A percentile compares a stretch with the other conserved stretches of the same genome.
Conservation (phyloP, 2,888 invertebrate genomes). For the Scaptomyza caliginosa region DNA sequence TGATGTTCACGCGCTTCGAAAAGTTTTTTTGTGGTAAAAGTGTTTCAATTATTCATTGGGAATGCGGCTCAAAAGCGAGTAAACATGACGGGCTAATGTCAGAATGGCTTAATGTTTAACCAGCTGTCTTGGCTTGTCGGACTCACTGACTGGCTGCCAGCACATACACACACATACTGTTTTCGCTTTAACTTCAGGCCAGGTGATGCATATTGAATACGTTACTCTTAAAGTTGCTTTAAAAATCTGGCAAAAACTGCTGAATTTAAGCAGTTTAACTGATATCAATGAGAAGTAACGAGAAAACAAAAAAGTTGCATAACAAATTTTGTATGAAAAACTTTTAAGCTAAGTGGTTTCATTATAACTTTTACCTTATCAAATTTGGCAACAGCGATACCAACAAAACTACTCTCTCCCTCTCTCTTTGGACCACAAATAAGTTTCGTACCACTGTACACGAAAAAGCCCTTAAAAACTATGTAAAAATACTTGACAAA, state of each 20-base stretch:
- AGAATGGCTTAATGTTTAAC: slow-evolving; percentile 7
- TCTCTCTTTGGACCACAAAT: neutral
- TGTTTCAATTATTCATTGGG: slow-evolving; percentile 56
- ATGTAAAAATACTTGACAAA: neutral
- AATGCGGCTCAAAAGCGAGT: slow-evolving; percentile 32
- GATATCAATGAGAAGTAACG: neutral
- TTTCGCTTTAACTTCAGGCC: too few relatives aligned
- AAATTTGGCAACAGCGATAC: neutral
- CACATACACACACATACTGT: too few relatives aligned
- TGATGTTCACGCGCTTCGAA: slow-evolving; percentile 40
- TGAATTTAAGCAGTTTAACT: neutral
- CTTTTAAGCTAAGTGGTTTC: neutral
- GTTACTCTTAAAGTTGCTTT: too few relatives aligned
- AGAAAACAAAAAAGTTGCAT: neutral
- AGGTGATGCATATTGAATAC: neutral
- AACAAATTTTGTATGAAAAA: neutral
- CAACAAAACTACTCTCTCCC: neutral
- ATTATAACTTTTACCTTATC: neutral
- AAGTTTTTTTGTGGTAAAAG: slow-evolving; percentile 38
- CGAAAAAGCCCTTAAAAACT: neutral
- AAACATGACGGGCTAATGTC: slow-evolving; percentile 9
- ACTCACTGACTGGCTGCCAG: neutral
- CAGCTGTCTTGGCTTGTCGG: neutral
- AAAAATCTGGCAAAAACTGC: neutral
- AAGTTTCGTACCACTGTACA: neutral